Percentiles rank a stretch among this genome's conserved stretches.
These are phyloP conservation scores for Leptinotarsa defecta DNA, from an alignment of 1,140 invertebrate species.

Conservation along the genomic window DNA sequence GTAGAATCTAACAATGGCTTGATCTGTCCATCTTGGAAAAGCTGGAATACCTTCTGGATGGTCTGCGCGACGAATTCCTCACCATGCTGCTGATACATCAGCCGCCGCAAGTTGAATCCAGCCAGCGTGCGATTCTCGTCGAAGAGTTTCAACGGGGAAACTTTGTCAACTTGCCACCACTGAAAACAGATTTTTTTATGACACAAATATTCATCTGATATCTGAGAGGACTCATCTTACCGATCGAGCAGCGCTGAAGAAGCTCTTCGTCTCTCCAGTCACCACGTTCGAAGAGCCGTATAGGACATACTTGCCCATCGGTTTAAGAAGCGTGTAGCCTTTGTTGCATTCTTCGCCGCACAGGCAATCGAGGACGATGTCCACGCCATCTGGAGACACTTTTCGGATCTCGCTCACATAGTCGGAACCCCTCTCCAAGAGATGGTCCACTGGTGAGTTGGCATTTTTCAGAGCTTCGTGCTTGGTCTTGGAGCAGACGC, in stretches of 20 bases:
- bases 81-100: conserved; percentile 80
- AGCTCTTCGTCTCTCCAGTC: conserved; percentile 86
- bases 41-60: conserved; percentile 72
- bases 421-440: conserved; percentile 76
- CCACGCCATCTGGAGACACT: conserved; percentile 78
- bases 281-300: conserved; percentile 86
- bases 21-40: conserved; percentile 79
- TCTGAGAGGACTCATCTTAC: conserved; percentile 62
- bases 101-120: conserved; percentile 82
- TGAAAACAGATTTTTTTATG: conserved; percentile 51
- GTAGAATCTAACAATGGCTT: conserved; percentile 83
- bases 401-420: conserved; percentile 84
- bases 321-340: conserved; percentile 82
- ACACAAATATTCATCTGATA: too few relatives aligned
- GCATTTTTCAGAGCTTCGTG: conserved; percentile 77
- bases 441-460: conserved; percentile 72
- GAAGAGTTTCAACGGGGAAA: conserved; percentile 84
- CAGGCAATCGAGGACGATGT: conserved; percentile 85
- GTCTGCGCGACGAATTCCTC: conserved; percentile 70
- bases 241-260: conserved; percentile 83
- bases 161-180: conserved; percentile 93
- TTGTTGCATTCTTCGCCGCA: conserved; percentile 87
- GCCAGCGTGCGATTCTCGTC: conserved; percentile 86
- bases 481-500: conserved; percentile 83
- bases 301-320: conserved; percentile 87